These are phyloP conservation scores for Drosophila borealis DNA, from an alignment of 2,888 invertebrate genomes.

Conservation along the genomic window DNA sequence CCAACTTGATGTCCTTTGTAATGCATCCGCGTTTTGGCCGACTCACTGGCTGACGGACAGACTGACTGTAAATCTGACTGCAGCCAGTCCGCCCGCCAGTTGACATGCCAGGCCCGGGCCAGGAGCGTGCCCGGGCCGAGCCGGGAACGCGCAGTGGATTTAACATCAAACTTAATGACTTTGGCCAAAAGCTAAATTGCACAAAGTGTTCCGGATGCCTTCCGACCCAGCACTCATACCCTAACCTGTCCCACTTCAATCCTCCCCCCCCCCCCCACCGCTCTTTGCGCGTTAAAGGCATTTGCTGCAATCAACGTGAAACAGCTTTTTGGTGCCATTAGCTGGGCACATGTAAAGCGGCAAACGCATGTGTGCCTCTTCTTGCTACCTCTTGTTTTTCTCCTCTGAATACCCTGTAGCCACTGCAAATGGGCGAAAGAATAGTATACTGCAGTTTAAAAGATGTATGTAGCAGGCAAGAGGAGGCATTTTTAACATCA, in stretches of 20 bases:
- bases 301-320: slow-evolving; percentile 62
- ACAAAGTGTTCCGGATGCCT: slow-evolving; percentile 48
- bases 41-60: slow-evolving; percentile 30
- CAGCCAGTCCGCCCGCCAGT: slow-evolving; percentile 40
- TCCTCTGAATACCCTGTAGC: neutral
- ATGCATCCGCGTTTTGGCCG: slow-evolving; percentile 71
- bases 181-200: slow-evolving; percentile 75
- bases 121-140: slow-evolving; percentile 10
- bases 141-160: slow-evolving; percentile 44
- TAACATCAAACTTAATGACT: slow-evolving; percentile 74
- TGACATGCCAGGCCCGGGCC: slow-evolving; percentile 45
- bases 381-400: neutral
- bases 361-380: slow-evolving; percentile 5
- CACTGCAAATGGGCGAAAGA: neutral
- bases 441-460: too few relatives aligned
- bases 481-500: too few relatives aligned
- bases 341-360: slow-evolving; percentile 7
- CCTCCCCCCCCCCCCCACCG: neutral
- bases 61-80: slow-evolving; percentile 61
- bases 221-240: neutral
- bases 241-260: neutral
- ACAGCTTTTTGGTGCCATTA: slow-evolving; percentile 63
- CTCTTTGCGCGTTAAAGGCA: slow-evolving; percentile 25
- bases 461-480: too few relatives aligned
- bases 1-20: slow-evolving; percentile 75